phyloP scores from a whole-genome alignment of 1,140 invertebrate genomes.

The Wasmannia auropunctata region DNA sequence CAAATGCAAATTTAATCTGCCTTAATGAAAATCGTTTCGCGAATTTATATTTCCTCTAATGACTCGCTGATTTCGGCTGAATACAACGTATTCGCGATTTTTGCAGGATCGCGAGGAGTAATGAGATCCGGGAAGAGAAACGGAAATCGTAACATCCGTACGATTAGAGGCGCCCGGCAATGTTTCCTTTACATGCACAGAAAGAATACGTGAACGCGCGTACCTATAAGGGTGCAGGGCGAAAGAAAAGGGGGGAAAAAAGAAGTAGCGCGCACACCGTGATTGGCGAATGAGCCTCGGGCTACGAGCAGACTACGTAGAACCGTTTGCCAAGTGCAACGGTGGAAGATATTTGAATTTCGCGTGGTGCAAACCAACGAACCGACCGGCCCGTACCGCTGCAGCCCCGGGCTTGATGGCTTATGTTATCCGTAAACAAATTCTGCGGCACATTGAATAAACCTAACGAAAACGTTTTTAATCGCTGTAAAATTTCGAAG shows the following conservation, averaged over 20 bases:
- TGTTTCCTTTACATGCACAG: slow-evolving; percentile 25
- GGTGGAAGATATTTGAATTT: slow-evolving; percentile 66
- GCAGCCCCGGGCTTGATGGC: slow-evolving; percentile 47
- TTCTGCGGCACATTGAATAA: slow-evolving; percentile 14
- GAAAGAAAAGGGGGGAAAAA: slow-evolving; percentile 18
- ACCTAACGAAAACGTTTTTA: slow-evolving; percentile 33
- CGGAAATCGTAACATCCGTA: not conserved
- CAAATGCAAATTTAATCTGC: not conserved
- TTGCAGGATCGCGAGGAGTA: not conserved
- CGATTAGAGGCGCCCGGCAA: slow-evolving; percentile 28
- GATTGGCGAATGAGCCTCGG: slow-evolving; percentile 62
- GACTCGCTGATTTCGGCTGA: slow-evolving; percentile 41
- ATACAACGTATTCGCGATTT: not conserved
- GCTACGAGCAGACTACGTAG: slow-evolving; percentile 57
- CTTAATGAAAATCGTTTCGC: not conserved
- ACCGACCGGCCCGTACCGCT: slow-evolving; percentile 22
- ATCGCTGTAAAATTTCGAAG: not conserved
- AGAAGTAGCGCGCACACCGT: slow-evolving; percentile 18
- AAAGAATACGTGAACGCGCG: not conserved
- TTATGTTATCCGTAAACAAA: slow-evolving; percentile 53
- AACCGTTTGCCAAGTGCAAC: slow-evolving; percentile 44
- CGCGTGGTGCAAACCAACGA: slow-evolving; percentile 44
- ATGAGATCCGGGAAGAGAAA: slow-evolving; percentile 4
- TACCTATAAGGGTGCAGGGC: slow-evolving; percentile 8
- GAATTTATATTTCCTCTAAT: not conserved